Percentiles rank a stretch among this genome's conserved stretches.
These are phyloP conservation scores for Zenarchopterus dispar DNA, from an alignment of 2,797 vertebrate species.

Conservation along the genomic window DNA sequence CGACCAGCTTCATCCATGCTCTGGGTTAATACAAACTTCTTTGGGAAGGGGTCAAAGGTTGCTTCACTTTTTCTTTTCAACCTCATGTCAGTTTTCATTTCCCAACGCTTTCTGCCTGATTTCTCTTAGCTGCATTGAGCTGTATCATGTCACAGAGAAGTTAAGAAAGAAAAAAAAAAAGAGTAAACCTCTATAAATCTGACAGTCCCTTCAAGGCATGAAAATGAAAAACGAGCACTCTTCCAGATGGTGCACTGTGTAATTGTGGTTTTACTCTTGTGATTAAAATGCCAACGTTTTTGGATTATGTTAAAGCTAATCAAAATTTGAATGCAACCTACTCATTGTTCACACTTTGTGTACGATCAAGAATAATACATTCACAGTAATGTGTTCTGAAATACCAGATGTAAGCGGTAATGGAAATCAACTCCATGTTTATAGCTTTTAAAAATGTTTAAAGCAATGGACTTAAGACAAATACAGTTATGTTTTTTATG, in stretches of 20 bases:
- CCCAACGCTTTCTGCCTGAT: not conserved
- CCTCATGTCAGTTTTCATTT: conserved; percentile 34
- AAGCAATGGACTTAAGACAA: conserved; percentile 10
- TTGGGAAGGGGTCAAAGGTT: conserved; percentile 46
- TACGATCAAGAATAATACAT: conserved; percentile 31
- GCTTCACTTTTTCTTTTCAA: conserved; percentile 20
- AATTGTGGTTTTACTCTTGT: conserved; percentile 60
- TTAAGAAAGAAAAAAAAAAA: conserved; percentile 5
- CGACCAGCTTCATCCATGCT: conserved; percentile 26
- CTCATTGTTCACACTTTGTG: conserved; percentile 36
- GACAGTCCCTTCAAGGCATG: conserved; percentile 41
- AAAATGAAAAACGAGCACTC: conserved; percentile 49
- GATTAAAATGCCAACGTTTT: conserved; percentile 65
- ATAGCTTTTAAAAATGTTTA: conserved; percentile 17
- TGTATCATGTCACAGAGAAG: conserved; percentile 21
- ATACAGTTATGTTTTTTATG: not conserved
- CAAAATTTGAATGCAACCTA: conserved; percentile 59
- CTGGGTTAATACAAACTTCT: conserved; percentile 39
- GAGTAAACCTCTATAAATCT: conserved; percentile 11
- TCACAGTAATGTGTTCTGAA: conserved; percentile 23
- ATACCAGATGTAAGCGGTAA: conserved; percentile 36
- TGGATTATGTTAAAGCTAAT: conserved; percentile 67
- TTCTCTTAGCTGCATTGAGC: conserved; percentile 9
- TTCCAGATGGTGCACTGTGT: conserved; percentile 48
- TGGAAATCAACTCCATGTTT: conserved; percentile 39